phyloP scores from a whole-genome alignment of 1,140 invertebrate genomes.

The Caerostris extrusa region DNA sequence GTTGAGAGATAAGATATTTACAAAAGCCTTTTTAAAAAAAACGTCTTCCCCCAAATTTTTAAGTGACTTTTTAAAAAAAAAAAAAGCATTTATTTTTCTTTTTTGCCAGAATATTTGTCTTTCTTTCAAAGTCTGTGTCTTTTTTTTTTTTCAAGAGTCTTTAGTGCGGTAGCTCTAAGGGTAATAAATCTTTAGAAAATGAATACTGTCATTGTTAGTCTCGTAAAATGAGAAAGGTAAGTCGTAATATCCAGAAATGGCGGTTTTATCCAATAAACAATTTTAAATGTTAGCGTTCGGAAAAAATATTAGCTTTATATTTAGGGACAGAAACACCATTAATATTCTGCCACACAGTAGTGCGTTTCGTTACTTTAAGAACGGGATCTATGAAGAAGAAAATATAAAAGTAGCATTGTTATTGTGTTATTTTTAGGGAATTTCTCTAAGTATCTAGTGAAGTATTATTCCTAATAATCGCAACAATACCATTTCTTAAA shows the following conservation, averaged over 20 bases:
- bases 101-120: not conserved
- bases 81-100: not conserved
- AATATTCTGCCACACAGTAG: not conserved
- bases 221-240: not conserved
- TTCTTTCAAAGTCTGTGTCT: not conserved
- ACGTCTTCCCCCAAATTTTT: not conserved
- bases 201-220: not conserved
- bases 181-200: conserved; percentile 14
- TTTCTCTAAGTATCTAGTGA: not conserved
- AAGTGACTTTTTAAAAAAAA: not conserved
- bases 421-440: too few species aligned
- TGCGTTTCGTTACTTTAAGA: not conserved
- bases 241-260: not conserved
- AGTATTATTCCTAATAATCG: not conserved
- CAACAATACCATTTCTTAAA: not conserved
- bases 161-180: not conserved
- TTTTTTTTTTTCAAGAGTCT: not conserved
- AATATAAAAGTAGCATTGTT: not conserved
- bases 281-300: not conserved
- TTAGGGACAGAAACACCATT: not conserved
- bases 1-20: too few species aligned
- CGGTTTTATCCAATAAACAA: not conserved
- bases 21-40: not conserved
- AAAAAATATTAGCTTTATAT: not conserved
- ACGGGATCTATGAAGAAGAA: not conserved